phyloP scores from a whole-genome alignment of 2,888 invertebrate species.

The Drosophila nr. perissopoda region DNA sequence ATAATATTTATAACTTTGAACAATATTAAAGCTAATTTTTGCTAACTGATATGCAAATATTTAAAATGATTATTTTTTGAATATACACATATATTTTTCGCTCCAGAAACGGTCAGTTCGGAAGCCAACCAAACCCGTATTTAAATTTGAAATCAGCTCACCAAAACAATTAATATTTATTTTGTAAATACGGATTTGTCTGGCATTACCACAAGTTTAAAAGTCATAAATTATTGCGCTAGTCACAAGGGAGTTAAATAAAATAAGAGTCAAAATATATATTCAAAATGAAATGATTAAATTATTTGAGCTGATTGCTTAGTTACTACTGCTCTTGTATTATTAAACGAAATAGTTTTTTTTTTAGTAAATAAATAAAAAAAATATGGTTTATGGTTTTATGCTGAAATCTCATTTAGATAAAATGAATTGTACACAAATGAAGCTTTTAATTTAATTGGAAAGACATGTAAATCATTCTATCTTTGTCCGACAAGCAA shows the following conservation, averaged over 20 bases:
- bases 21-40: background rate
- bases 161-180: conserved; percentile 1
- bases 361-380: background rate
- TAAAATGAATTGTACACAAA: background rate
- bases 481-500: background rate
- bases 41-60: background rate
- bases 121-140: background rate
- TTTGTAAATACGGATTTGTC: background rate
- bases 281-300: background rate
- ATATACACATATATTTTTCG: background rate
- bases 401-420: background rate
- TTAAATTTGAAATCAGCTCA: background rate
- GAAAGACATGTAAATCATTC: background rate
- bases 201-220: background rate
- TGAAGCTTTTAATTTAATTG: background rate
- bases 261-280: background rate
- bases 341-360: background rate
- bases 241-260: background rate
- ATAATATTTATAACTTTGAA: background rate
- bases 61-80: background rate
- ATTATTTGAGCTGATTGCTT: background rate
- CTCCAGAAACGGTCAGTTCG: background rate
- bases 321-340: background rate
- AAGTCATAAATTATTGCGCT: background rate
- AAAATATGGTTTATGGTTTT: too few species aligned